Evolutionary conservation across 2,797 vertebrate genomes (phyloP), one percentile per base, ranked within the genome.

Genomic region (Chiroxiphia lanceolata): DNA sequence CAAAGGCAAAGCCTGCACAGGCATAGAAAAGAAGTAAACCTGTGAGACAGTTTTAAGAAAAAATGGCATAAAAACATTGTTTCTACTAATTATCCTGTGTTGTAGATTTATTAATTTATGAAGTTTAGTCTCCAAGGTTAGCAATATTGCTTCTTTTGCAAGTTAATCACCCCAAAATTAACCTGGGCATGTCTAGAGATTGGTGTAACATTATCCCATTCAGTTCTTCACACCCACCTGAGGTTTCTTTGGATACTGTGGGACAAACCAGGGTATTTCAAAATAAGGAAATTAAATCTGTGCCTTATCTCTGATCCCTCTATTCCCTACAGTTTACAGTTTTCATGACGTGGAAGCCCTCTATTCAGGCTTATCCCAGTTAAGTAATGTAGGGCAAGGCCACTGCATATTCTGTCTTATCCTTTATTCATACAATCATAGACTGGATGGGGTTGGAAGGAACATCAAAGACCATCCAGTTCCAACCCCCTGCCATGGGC

Each of bases 401-500:
- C 33, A 59, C 11, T 83, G 18, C 18, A 1, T 59, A 13, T 59
- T 72, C n/a, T 81, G 13, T 31, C 21, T 77, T 50, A 29, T 8
- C 34, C 9, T 75, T 75, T 60, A 53, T 47, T n/a, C 45, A 36
- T 11, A 59, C 45, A 59, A 38, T 65, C 8, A 34, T 15, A 14
- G 21, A 56, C 33, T 56, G 33, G 11, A 42, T 63, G 44, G 42
- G 18, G 4, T 15, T 63, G 61, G 54, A 42, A 82, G 14, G 1
- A 13, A 34, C 15, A 26, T 76, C 34, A 48, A 47, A 48, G 4
- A 2, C 1, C 31, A 42, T 13, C 13, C 6, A 8, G 4, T 68
- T 10, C 26, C 3, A 3, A 1, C 1, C 3, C 5, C 6, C n/a
- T 42, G 13, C 31, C 34, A 14, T 16, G 20, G n/a, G 6, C 7